Conservation (phyloP, 2,888 invertebrate genomes). For the Lysandra bellargus region DNA sequence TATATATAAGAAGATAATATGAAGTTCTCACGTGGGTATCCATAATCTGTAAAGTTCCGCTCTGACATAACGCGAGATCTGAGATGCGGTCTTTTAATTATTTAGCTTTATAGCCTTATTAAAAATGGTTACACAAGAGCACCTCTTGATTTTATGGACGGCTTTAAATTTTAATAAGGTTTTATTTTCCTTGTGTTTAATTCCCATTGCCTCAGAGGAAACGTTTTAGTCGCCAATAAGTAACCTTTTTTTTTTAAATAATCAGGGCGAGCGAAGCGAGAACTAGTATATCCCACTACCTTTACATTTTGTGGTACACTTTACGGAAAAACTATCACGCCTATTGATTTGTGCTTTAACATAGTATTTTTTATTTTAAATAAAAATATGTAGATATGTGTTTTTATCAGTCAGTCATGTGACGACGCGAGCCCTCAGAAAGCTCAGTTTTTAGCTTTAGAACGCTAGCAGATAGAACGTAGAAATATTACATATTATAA, state of each 20-base stretch:
- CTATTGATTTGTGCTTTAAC: too few relatives aligned
- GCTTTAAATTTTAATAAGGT: conserved; percentile 16
- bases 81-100: not conserved
- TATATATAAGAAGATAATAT: not conserved
- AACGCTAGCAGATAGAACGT: not conserved
- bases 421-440: too few relatives aligned
- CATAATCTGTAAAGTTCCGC: conserved; percentile 2
- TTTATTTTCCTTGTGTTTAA: not conserved
- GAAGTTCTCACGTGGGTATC: not conserved
- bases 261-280: too few relatives aligned
- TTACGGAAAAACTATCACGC: too few relatives aligned
- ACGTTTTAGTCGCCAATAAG: not conserved
- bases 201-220: not conserved
- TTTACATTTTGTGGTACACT: too few relatives aligned
- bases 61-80: conserved; percentile 6
- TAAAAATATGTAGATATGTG: too few relatives aligned
- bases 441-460: too few relatives aligned
- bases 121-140: conserved; percentile 14
- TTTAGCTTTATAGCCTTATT: conserved; percentile 10
- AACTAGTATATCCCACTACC: too few relatives aligned
- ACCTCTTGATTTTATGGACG: not conserved
- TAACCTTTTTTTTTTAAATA: not conserved
- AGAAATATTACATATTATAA: too few relatives aligned
- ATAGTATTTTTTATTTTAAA: too few relatives aligned
- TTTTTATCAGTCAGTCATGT: too few relatives aligned